Base-by-base conservation (phyloP, 2,113 vertebrate genomes). In the Picathartes gymnocephalus region DNA sequence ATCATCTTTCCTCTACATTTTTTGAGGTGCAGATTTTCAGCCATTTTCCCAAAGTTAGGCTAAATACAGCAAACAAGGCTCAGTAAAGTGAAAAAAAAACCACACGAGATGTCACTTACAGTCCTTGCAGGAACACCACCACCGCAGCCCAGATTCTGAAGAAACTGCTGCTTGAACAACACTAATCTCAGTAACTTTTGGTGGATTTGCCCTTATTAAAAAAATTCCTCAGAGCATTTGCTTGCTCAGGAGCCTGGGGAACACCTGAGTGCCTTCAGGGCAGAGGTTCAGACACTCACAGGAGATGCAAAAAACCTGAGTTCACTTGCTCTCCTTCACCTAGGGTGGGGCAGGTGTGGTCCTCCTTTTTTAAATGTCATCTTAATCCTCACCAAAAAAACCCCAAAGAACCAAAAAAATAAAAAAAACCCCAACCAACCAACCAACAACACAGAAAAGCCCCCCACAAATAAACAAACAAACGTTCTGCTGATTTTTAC, bases 1-100 rank as follows among this genome's bases (percentile, higher is more conserved):
- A n/a, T 57, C 6, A 23, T 23, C 20, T 42, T 83, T 37, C 3
- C 10, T 56, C 30, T 60, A 5, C 2, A 12, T 4, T 15, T 28
- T 48, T 45, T 22, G 2, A 9, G 44, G 9, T 1, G 1, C 33
- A 77, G 20, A n/a, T 44, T 86, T 77, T 28, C 15, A 68, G 1
- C 8, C 14, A 7, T 42, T 72, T 86, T 4, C 44, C 70, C 35
- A 12, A 61, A 50, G 2, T 39, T 23, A 19, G 11, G 9, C 17
- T 72, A 42, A 68, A 42, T 7, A 25, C 8, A 64, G 0, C 33
- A 44, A 65, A 56, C 4, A 80, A 64, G 4, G 3, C 31, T 28
- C 90, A 86, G 2, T 3, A 4, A 82, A 0, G 2, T 1, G 1
- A 4, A 40, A 18, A 19, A 64, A 68, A 62, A 2, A 20, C 4